Evolutionary conservation across 2,797 vertebrate species (phyloP).

Genomic region (Philypnodon macrostomus): DNA sequence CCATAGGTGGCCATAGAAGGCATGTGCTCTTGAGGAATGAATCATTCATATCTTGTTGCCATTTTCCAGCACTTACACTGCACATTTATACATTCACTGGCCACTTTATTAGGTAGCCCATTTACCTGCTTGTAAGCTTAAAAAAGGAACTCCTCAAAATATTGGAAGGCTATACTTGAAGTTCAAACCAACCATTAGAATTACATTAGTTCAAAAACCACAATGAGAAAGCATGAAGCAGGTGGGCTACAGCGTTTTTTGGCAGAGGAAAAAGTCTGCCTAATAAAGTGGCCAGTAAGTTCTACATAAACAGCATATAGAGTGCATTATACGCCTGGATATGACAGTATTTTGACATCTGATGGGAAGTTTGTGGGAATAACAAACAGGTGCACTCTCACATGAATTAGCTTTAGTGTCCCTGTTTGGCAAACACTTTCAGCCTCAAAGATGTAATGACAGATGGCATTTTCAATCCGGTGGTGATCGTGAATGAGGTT

Average conservation of each 20-base stretch:
- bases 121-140: too few species aligned
- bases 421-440: slow-evolving; percentile 42
- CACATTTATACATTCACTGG: too few species aligned
- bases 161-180: too few species aligned
- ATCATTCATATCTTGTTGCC: slow-evolving; percentile 52
- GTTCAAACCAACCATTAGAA: too few species aligned
- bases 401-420: slow-evolving; percentile 36
- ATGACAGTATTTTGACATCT: slow-evolving; percentile 24
- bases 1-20: slow-evolving; percentile 27
- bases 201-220: too few species aligned
- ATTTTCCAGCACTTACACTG: slow-evolving; percentile 33
- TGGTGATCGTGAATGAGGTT: slow-evolving; percentile 45
- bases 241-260: too few species aligned
- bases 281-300: too few species aligned
- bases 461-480: slow-evolving; percentile 63
- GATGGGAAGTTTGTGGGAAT: slow-evolving; percentile 31
- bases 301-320: too few species aligned
- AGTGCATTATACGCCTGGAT: too few species aligned
- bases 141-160: too few species aligned
- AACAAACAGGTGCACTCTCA: slow-evolving; percentile 55
- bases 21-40: slow-evolving; percentile 31
- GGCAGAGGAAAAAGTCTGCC: too few species aligned
- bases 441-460: slow-evolving; percentile 49
- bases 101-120: neutral
- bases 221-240: too few species aligned